Evolutionary conservation across 2,113 vertebrate genomes (phyloP), one percentile per base, ranked within the genome.

Genomic region (Pseudopipra pipra): DNA sequence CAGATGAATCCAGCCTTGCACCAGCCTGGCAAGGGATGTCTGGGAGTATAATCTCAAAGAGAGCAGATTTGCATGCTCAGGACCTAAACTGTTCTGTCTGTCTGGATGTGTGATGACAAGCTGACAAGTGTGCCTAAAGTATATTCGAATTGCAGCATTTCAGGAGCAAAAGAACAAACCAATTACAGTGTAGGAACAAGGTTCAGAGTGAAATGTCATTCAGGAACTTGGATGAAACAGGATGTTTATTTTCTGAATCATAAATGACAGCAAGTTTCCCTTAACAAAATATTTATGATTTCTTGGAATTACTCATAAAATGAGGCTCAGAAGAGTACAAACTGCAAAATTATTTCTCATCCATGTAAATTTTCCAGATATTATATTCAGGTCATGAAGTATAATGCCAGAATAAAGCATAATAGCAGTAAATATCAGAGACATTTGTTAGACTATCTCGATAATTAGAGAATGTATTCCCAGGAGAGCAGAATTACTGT

Each of bases 341-440:
- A 62, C 68, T 71, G 55, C 24, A 44, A 83, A 84, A 67, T 87
- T 70, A 73, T 58, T 12, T 75, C 52, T 72, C 43, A 55, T 59
- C 88, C 65, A 88, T 75, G 35, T 33, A 65, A 78, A 78, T 88
- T 85, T 92, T 55, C 39, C 22, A 31, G 61, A 51, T 77, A 72
- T 81, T 88, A 78, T 75, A 65, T 90, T 96, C 78, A 68, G 61
- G 54, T 89, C 56, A 28, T 68, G 46, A 94, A 89, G 70, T 65
- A 23, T 76, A 94, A 56, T 31, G 72, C 51, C 72, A 75, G 58
- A 84, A 85, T 83, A 61, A 86, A 85, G 67, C 59, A 72, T 52
- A 90, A 68, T 74, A 84, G 85, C 95, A 84, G 80, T 89, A 91
- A 96, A 92, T 95, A 96, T 81, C 65, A 84, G 88, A 95, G 61